These are phyloP conservation scores for Pelosia muscerda DNA, from an alignment of 2,888 invertebrate species.

Conservation along the genomic window DNA sequence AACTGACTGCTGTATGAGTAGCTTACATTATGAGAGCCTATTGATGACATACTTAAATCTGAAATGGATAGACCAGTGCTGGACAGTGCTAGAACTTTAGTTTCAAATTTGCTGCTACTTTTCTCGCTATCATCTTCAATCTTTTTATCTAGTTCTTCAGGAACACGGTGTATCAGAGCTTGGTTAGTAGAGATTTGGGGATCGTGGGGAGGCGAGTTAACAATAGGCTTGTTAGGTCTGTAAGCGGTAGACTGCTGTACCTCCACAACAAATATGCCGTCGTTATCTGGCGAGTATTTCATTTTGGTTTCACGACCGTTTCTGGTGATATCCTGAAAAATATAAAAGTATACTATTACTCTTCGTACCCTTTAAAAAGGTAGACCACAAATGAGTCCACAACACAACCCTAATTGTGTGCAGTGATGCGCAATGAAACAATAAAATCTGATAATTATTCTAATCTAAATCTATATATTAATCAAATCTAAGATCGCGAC, in stretches of 20 bases:
- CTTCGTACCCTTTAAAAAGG: neutral
- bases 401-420: no score
- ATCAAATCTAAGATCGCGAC: no score
- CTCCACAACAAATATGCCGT: conserved; percentile 92
- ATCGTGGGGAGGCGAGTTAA: conserved; percentile 72
- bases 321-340: conserved; percentile 89
- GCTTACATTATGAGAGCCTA: conserved; percentile 90
- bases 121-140: conserved; percentile 73
- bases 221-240: conserved; percentile 68
- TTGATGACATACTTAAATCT: conserved; percentile 91
- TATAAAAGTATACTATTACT: neutral
- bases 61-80: conserved; percentile 94
- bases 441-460: neutral
- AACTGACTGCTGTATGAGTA: conserved; percentile 93
- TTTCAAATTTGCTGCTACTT: conserved; percentile 67
- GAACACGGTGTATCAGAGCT: conserved; percentile 79
- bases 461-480: no score
- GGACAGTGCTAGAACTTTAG: conserved; percentile 85
- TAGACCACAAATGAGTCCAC: no score
- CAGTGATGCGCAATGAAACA: no score
- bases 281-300: conserved; percentile 91
- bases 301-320: conserved; percentile 91
- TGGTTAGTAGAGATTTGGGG: conserved; percentile 83
- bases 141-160: conserved; percentile 75
- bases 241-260: conserved; percentile 83